Conservation (phyloP, 2,888 invertebrate species). For the Eupithecia subumbrata region DNA sequence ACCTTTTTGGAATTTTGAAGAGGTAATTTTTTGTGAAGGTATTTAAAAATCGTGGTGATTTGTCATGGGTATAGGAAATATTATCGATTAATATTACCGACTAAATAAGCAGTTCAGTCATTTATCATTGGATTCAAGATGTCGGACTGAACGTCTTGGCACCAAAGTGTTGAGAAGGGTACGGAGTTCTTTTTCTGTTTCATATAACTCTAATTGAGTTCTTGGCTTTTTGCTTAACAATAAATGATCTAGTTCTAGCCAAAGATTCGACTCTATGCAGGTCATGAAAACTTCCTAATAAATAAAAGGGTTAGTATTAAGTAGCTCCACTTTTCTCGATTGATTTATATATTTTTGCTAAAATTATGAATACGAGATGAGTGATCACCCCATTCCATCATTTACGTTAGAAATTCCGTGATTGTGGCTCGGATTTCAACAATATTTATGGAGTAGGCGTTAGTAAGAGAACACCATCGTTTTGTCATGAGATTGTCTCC, state of each 20-base stretch:
- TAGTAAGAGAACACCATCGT: slow-evolving; percentile 20
- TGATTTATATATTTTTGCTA: slow-evolving; percentile 2
- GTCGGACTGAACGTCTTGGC: neutral
- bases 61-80: neutral
- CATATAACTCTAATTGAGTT: neutral
- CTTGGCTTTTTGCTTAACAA: neutral
- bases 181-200: neutral
- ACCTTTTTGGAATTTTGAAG: slow-evolving; percentile 2
- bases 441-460: slow-evolving; percentile 26
- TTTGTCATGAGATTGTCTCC: slow-evolving; percentile 16
- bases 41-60: neutral
- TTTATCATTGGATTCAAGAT: neutral
- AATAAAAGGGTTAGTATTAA: neutral
- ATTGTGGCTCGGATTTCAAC: slow-evolving; percentile 25
- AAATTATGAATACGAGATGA: slow-evolving; percentile 15
- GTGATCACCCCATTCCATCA: slow-evolving; percentile 18
- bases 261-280: too few species aligned
- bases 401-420: slow-evolving; percentile 1
- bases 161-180: neutral
- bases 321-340: neutral
- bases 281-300: neutral
- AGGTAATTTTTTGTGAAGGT: neutral
- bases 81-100: neutral
- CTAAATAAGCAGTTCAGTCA: neutral
- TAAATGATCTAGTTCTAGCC: neutral